These are phyloP conservation scores for Galeopsomyia nigrocyanea DNA, from an alignment of 2,888 invertebrate species.

Conservation along the genomic window DNA sequence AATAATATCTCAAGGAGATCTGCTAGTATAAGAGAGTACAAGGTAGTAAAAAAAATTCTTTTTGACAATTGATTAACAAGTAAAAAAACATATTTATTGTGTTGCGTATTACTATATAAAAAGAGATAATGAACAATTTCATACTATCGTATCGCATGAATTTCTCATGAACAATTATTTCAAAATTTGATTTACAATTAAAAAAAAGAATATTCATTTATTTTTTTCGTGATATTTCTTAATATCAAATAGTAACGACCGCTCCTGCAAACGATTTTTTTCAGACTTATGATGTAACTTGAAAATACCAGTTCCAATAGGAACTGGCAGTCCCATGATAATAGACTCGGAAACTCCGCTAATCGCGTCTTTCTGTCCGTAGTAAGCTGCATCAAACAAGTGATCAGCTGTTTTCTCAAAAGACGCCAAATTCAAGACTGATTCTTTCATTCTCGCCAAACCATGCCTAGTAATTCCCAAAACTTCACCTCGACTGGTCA, in stretches of 20 bases:
- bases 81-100: too few relatives aligned
- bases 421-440: slow-evolving; percentile 97
- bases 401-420: slow-evolving; percentile 99
- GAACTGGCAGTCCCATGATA: slow-evolving; percentile 96
- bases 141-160: too few relatives aligned
- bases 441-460: slow-evolving; percentile 98
- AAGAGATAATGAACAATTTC: too few relatives aligned
- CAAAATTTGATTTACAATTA: too few relatives aligned
- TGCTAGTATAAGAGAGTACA: too few relatives aligned
- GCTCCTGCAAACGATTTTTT: slow-evolving; percentile 73
- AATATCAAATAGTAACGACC: slow-evolving; percentile 40
- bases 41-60: too few relatives aligned
- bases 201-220: too few relatives aligned
- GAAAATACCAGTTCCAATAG: slow-evolving; percentile 93
- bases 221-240: background rate
- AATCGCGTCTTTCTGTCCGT: slow-evolving; percentile 95
- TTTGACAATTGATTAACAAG: too few relatives aligned
- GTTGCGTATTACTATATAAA: too few relatives aligned
- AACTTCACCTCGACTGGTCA: slow-evolving; percentile 98
- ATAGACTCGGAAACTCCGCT: slow-evolving; percentile 99
- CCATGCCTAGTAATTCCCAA: slow-evolving; percentile 98
- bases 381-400: slow-evolving; percentile 98
- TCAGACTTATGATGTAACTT: slow-evolving; percentile 87
- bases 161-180: too few relatives aligned
- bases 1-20: too few relatives aligned